Conservation (phyloP, 2,113 vertebrate genomes). For the Hippocampus abdominalis region DNA sequence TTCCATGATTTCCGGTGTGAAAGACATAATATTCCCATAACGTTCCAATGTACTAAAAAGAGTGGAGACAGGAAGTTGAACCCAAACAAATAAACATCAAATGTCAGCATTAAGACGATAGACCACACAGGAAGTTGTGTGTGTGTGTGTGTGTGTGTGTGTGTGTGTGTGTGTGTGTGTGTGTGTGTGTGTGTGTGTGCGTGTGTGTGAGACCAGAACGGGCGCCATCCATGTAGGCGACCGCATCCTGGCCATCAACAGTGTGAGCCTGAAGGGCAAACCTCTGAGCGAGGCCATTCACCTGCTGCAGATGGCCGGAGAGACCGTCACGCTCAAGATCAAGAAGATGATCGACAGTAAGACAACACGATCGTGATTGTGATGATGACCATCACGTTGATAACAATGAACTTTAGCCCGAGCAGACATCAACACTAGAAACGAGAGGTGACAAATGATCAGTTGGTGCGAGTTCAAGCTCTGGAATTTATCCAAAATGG, state of each 20-base stretch:
- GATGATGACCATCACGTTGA: background rate
- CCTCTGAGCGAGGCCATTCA: conserved; percentile 94
- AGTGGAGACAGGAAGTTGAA: too few relatives aligned
- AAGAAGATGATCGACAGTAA: conserved; percentile 90
- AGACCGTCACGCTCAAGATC: conserved; percentile 94
- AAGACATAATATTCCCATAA: too few relatives aligned
- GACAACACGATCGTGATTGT: conserved; percentile 24
- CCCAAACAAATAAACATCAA: too few relatives aligned
- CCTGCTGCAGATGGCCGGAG: conserved; percentile 92
- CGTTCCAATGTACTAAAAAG: too few relatives aligned
- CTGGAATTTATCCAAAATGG: too few relatives aligned
- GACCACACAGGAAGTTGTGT: too few relatives aligned
- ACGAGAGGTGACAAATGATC: too few relatives aligned
- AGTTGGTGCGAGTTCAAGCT: too few relatives aligned
- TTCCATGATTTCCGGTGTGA: too few relatives aligned
- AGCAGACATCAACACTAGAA: too few relatives aligned
- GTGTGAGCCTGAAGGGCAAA: conserved; percentile 91
- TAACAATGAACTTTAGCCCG: too few relatives aligned
- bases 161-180: background rate
- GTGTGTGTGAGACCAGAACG: conserved; percentile 71
- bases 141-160: background rate
- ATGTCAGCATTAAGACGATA: too few relatives aligned
- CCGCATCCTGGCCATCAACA: conserved; percentile 94
- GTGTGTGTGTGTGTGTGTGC: conserved; percentile 3
- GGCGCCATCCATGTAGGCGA: conserved; percentile 93